A percentile compares a stretch with the other conserved stretches of the same genome.
Evolutionary conservation across 2,113 vertebrate species (phyloP).

Genomic region (Hippoglossus stenolepis): DNA sequence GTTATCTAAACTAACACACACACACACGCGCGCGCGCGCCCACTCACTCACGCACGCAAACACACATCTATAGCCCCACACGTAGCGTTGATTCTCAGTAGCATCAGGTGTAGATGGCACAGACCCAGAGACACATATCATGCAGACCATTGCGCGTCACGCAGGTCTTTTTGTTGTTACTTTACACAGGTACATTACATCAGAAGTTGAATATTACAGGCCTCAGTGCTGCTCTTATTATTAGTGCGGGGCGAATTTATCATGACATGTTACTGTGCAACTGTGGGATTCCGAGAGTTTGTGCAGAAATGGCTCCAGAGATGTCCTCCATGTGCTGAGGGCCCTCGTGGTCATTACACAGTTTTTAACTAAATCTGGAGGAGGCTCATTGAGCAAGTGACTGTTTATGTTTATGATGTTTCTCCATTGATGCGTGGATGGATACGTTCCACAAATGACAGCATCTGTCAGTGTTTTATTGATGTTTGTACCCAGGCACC

Average conservation of each 20-base stretch:
- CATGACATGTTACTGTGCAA: constrained; percentile 54
- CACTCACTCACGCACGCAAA: constrained; percentile 37
- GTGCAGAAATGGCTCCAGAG: constrained; percentile 28
- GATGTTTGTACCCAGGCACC: constrained; percentile 68
- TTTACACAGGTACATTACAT: constrained; percentile 53
- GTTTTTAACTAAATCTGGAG: constrained; percentile 33
- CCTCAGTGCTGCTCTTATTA: constrained; percentile 35
- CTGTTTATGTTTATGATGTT: constrained; percentile 56
- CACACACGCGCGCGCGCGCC: constrained; percentile 45
- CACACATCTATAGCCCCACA: constrained; percentile 64
- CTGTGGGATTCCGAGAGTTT: constrained; percentile 39
- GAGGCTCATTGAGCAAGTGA: constrained; percentile 28
- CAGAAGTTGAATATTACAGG: constrained; percentile 34
- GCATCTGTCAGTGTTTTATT: constrained; percentile 77
- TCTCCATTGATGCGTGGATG: constrained; percentile 52
- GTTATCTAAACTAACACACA: constrained; percentile 87
- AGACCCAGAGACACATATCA: constrained; percentile 54
- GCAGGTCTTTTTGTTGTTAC: constrained; percentile 54
- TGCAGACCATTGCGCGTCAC: constrained; percentile 43
- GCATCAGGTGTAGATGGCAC: constrained; percentile 72
- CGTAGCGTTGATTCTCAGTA: constrained; percentile 74
- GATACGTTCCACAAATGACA: constrained; percentile 58
- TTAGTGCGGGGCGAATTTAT: constrained; percentile 29
- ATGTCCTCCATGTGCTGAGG: neutral
- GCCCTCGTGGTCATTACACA: constrained; percentile 7